Base-by-base conservation (phyloP, 2,113 vertebrate genomes). In the Leptobrachium ailaonicum region DNA sequence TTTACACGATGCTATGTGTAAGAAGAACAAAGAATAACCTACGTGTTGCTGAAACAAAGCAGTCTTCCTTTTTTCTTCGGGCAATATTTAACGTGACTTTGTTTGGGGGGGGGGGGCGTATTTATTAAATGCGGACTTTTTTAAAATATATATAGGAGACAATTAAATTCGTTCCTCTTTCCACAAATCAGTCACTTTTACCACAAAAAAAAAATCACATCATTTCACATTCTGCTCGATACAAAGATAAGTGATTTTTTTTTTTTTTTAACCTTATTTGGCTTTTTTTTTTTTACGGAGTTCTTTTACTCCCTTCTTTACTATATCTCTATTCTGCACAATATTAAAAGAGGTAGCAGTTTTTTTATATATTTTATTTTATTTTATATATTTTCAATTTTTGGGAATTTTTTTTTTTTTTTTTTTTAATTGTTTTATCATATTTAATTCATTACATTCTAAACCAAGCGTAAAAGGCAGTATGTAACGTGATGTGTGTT, bases 51-150 rank as follows among this genome's bases (percentile, higher is more conserved):
- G 88, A 87, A 84, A 88, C 92, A 90, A 91, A 91, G 92, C 89
- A 85, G 95, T 97, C 95, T 97, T 97, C 96, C 96, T 94, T 87
- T 32, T 32, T 32, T 87, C 86, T 83, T 87, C 86, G 91, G 96
- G 96, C 95, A 98, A 97, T 96, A 96, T 90, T 50, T 50, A 32
- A 92, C 92, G 93, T 92, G 84, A 84, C 87, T 89, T 88, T 82
- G 79, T 80, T 75, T 32, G 20, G 20, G 20, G 20, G 20, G 20
- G 20, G 20, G 67, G 84, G 73, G 82, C 47, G 86, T 82, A 53
- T 78, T 85, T 82, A 45, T 84, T 87, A 71, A 60, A 71, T 89
- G 85, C 76, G 83, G 87, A 86, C 83, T 62, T 60, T 32, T 80
- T 69, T 14, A 76, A 56, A 5, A 32, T 32, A 32, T 32, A 32